Conservation (phyloP, 1,140 invertebrate genomes). For the Lordiphosa mommai region DNA sequence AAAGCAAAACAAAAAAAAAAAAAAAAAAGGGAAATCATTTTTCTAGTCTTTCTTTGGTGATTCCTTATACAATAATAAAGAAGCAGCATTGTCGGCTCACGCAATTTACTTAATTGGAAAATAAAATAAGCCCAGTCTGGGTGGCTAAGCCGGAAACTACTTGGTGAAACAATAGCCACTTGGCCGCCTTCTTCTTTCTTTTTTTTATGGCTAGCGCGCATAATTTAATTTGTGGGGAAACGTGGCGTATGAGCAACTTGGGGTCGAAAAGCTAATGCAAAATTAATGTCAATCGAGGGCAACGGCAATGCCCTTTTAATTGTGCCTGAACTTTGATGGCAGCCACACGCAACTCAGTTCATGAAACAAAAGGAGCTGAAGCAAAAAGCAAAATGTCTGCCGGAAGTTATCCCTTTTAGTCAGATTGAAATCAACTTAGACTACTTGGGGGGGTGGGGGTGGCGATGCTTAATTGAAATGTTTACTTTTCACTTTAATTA, state of each 20-base stretch:
- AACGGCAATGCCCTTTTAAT: constrained; percentile 67
- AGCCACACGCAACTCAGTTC: constrained; percentile 19
- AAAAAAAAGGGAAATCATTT: constrained; percentile 21
- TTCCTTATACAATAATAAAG: constrained; percentile 18
- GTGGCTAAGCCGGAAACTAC: constrained; percentile 35
- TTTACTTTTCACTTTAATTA: constrained; percentile 36
- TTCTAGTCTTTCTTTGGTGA: constrained; percentile 24
- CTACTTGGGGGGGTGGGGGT: constrained; percentile 7
- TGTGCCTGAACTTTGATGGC: constrained; percentile 47
- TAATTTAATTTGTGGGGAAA: constrained; percentile 56
- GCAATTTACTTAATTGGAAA: constrained; percentile 75
- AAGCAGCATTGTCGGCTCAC: constrained; percentile 29
- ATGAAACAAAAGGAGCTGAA: neutral
- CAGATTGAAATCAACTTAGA: constrained; percentile 74
- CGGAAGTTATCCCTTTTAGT: constrained; percentile 76
- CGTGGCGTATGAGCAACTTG: constrained; percentile 44
- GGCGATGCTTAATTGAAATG: constrained; percentile 57
- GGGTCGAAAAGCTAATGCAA: constrained; percentile 50
- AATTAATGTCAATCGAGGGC: constrained; percentile 71
- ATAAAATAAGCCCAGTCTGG: constrained; percentile 50
- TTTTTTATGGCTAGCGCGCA: constrained; percentile 51
- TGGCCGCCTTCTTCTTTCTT: constrained; percentile 12
- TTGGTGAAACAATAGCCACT: constrained; percentile 46
- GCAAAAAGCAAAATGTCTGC: constrained; percentile 42
- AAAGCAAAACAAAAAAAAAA: neutral